Evolutionary conservation across 2,797 vertebrate genomes (phyloP), one percentile per base, ranked within the genome.

Genomic region (Squalus acanthias): DNA sequence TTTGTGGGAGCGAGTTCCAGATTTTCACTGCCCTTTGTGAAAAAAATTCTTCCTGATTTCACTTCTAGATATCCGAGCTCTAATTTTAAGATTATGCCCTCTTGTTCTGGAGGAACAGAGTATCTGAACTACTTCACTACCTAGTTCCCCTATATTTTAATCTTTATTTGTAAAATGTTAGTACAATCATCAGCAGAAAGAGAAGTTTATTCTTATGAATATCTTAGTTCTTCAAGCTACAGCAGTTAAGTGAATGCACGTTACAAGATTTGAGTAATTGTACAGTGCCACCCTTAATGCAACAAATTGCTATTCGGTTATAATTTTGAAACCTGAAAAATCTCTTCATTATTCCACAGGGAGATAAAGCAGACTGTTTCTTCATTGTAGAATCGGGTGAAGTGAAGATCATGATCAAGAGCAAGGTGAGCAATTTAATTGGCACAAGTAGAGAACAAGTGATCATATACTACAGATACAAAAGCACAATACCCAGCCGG

Each of bases 391-490:
- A 99, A 97, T 99, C 98, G 15, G 99, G 99, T 13, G 99, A 99
- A 96, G 99, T 99, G 97, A 99, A 99, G 98, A 99, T 99, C 97
- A 98, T 99, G 98, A 99, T 99, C 98, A 99, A 98, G 98, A 99
- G 99, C 97, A 99, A 99, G 99, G 99, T 99, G 97, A 98, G 98
- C 26, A 9, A 33, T 46, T 91, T 69, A 8, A 93, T 26, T 33
- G 13, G 3, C 15, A 33, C 12, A 76, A 17, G 13, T 29, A 39
- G 33, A 57, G 33, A 67, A 22, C 82, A 50, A 63, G n/a, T 93
- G 91, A 26, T 69, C n/a, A 24, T 22, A 93, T 46, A 24, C 63
- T 9, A 46, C 39, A 93, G 22, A 46, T 93, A 93, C 20, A 67
- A 8, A 92, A 9, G 4, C 8, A 60, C n/a, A 89, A 29, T 89